A percentile compares a stretch with the other conserved stretches of the same genome.
These are phyloP conservation scores for Caenorhabditis panamensis DNA, from an alignment of 2,888 invertebrate genomes.

Conservation along the genomic window DNA sequence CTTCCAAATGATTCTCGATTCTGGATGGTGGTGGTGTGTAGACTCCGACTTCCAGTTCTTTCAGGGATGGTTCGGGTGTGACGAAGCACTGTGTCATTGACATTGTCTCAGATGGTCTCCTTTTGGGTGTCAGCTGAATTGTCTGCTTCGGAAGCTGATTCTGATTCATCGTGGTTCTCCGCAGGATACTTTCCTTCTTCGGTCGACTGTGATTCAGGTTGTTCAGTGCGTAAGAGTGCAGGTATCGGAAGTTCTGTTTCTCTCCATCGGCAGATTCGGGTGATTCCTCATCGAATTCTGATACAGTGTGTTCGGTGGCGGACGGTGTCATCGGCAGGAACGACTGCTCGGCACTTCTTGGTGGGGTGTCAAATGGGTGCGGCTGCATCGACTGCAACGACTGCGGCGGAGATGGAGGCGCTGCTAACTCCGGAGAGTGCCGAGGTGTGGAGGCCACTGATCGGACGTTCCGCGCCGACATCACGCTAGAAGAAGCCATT, in stretches of 20 bases:
- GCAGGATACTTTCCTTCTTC: conserved; percentile 39
- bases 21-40: conserved; percentile 45
- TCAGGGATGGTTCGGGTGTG: conserved; percentile 48
- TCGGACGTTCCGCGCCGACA: conserved; percentile 23
- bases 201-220: conserved; percentile 43
- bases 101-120: conserved; percentile 10
- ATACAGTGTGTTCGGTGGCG: conserved; percentile 38
- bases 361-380: conserved; percentile 8
- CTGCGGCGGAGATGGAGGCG: neutral
- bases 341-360: conserved; percentile 7
- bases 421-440: conserved; percentile 9
- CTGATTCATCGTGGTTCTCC: conserved; percentile 52
- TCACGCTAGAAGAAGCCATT: conserved; percentile 49
- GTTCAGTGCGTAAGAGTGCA: conserved; percentile 50
- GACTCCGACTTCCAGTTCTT: conserved; percentile 14
- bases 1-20: neutral
- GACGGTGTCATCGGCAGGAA: conserved; percentile 51
- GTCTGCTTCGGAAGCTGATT: neutral
- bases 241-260: conserved; percentile 45
- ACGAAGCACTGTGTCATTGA: conserved; percentile 25
- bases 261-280: neutral
- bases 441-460: conserved; percentile 17
- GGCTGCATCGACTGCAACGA: neutral
- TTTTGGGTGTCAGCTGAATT: neutral
- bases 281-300: conserved; percentile 36